Base-by-base conservation (phyloP, 2,797 vertebrate genomes). In the Anguilla marmorata region DNA sequence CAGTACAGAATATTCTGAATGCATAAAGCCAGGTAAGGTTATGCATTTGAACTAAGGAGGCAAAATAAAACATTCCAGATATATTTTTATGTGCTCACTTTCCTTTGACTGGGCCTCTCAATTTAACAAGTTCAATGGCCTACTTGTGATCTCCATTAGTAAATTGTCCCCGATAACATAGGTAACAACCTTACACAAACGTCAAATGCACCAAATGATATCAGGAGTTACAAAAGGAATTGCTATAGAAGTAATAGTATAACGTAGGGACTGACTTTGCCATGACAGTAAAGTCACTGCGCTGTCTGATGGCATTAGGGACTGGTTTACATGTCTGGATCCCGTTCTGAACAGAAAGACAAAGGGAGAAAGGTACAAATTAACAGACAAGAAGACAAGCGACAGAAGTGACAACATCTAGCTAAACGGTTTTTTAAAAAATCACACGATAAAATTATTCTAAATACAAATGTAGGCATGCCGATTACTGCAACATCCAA, bases 261-360 rank as follows among this genome's bases (percentile, higher is more conserved):
- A n/a, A 27, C 24, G 16, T 8, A 16, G 50, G 85, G 88, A 96
- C 97, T 97, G 95, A 99, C 98, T 98, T 99, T 88, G 98, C 98
- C 97, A 98, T 98, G 86, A 98, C 91, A 0, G 97, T 98, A 87
- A 99, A 99, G 93, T 99, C 98, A 86, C 98, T 99, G 90, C 97
- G 96, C 89, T 98, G 98, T 92, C 96, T 96, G 87, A 97, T 96
- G 14, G 97, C 97, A 21, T 89, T 96, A 84, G 95, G 94, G 33
- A 89, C 90, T 0, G 97, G 96, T 89, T 97, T 97, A 91, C 91
- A 97, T 60, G 95, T 91, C 90, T 97, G 97, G 84, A 97, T 94
- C 90, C 97, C 97, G 94, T 98, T 98, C 97, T 98, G 94, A 33
- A 66, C n/a, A 48, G 16, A 14, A 52, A 37, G 50, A 89, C 89